phyloP scores from a whole-genome alignment of 2,888 invertebrate genomes.

The Hypolimnas misippus region DNA sequence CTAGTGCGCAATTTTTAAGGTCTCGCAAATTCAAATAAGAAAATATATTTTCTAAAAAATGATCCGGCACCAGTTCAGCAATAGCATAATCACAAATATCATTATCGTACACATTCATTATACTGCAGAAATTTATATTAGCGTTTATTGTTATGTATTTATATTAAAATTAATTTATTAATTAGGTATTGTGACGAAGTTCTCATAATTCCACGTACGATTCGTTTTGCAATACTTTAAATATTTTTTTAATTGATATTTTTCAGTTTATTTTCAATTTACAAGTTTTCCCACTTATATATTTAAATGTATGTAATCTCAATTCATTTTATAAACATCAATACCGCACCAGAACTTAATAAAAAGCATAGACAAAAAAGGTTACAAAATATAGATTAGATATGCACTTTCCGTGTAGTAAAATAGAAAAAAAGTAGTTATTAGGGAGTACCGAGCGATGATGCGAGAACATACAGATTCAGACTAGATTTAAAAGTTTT shows the following conservation, averaged over 20 bases:
- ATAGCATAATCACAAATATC: conserved; percentile 35
- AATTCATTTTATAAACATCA: too few species aligned
- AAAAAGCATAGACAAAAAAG: too few species aligned
- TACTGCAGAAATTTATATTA: conserved; percentile 7
- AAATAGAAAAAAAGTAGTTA: too few species aligned
- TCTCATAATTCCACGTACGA: too few species aligned
- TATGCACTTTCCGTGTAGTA: too few species aligned
- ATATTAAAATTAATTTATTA: conserved; percentile 4
- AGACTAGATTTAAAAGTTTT: too few species aligned
- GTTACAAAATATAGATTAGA: too few species aligned
- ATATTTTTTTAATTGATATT: neutral
- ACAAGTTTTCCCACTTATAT: neutral
- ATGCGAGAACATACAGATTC: too few species aligned
- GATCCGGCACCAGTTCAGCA: conserved; percentile 88
- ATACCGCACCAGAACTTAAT: too few species aligned
- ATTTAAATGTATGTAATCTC: conserved; percentile 12
- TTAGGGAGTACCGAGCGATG: too few species aligned
- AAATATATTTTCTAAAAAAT: conserved; percentile 95
- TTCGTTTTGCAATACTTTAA: neutral
- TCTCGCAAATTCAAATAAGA: conserved; percentile 95
- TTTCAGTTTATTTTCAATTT: too few species aligned
- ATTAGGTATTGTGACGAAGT: neutral
- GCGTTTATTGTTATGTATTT: neutral
- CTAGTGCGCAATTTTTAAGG: conserved; percentile 93
- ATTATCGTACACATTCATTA: conserved; percentile 32